Conservation (phyloP, 2,888 invertebrate genomes). For the Ophion obscuratus region DNA sequence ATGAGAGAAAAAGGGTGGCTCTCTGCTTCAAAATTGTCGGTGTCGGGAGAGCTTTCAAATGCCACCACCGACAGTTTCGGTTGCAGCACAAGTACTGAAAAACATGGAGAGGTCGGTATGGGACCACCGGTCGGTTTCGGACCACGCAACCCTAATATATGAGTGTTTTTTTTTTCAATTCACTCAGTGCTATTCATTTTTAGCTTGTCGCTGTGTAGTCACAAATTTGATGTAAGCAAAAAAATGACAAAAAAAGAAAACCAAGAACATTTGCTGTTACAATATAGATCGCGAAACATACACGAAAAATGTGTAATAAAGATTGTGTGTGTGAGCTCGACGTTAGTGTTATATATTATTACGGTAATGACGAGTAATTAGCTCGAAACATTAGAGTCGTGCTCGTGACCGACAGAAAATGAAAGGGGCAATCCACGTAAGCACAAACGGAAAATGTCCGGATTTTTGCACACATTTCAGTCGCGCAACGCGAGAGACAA, state of each 20-base stretch:
- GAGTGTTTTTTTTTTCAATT: slow-evolving; percentile 31
- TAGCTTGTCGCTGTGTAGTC: slow-evolving; percentile 64
- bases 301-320: slow-evolving; percentile 32
- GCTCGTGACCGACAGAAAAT: slow-evolving; percentile 12
- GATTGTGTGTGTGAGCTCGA: slow-evolving; percentile 46
- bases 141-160: background rate
- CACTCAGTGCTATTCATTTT: slow-evolving; percentile 48
- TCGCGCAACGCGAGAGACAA: background rate
- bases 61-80: no score
- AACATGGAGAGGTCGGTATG: no score
- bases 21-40: no score
- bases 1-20: no score
- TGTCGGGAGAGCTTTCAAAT: no score
- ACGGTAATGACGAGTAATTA: slow-evolving; percentile 35
- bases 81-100: no score
- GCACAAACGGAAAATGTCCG: background rate
- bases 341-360: slow-evolving; percentile 60
- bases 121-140: no score
- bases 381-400: slow-evolving; percentile 52
- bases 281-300: slow-evolving; percentile 28
- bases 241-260: background rate
- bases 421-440: background rate
- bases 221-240: slow-evolving; percentile 48
- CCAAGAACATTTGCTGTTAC: slow-evolving; percentile 43
- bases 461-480: background rate